Conservation (phyloP, 2,113 vertebrate genomes). For the Plecturocebus donacophilus region DNA sequence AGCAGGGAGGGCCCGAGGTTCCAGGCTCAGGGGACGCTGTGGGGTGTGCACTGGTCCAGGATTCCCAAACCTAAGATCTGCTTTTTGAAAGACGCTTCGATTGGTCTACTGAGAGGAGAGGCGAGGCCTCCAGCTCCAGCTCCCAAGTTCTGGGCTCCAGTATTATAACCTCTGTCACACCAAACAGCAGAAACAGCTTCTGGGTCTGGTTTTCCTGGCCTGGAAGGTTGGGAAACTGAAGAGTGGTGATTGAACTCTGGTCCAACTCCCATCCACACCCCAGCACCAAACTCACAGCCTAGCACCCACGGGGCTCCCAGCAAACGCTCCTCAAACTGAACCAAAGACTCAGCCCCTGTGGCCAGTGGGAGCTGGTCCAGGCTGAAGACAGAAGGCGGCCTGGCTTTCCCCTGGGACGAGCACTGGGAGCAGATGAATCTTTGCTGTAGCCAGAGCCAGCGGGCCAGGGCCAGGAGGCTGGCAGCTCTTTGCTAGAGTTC, state of each 20-base stretch:
- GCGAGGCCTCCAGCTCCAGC: background rate
- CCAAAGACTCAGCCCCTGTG: background rate
- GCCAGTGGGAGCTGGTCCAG: background rate
- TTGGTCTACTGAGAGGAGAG: background rate
- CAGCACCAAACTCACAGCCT: background rate
- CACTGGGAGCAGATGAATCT: background rate
- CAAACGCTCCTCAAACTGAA: background rate
- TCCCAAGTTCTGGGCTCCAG: no score
- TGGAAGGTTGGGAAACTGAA: background rate
- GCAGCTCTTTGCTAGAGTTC: background rate
- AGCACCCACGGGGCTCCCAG: fast-evolving
- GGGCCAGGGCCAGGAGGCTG: background rate
- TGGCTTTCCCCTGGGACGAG: background rate
- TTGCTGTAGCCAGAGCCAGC: background rate
- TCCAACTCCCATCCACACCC: background rate
- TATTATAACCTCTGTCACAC: background rate
- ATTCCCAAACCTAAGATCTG: background rate
- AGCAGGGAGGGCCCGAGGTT: background rate
- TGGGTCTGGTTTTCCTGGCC: fast-evolving
- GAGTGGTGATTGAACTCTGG: background rate
- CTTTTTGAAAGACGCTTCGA: background rate
- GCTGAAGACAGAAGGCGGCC: background rate
- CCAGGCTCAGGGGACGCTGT: fast-evolving
- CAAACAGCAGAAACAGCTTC: background rate
- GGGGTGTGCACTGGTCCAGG: no score